Conservation (phyloP, 2,113 vertebrate species). For the Paedocypris sp. region DNA sequence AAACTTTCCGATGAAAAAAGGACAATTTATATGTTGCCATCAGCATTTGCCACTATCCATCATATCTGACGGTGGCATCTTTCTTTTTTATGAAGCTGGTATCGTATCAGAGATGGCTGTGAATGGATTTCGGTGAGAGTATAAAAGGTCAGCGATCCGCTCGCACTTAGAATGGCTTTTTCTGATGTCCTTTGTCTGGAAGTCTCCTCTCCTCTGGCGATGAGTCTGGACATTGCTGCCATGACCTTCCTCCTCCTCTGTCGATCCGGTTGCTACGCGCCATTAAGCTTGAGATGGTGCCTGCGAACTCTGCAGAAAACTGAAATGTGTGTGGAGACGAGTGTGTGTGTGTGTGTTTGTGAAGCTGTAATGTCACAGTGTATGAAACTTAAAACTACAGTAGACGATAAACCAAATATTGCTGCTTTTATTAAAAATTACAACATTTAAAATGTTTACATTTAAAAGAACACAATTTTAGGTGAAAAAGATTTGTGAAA, state of each 20-base stretch:
- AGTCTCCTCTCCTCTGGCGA: conserved; percentile 2
- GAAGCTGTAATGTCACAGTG: too few relatives aligned
- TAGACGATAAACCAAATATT: too few relatives aligned
- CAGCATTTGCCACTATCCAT: not conserved
- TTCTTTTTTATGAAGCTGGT: not conserved
- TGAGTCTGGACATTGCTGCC: not conserved
- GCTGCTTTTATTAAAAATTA: too few relatives aligned
- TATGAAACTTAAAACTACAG: too few relatives aligned
- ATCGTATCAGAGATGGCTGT: not conserved
- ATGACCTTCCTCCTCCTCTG: conserved; percentile 4
- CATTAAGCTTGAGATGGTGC: not conserved
- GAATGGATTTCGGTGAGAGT: not conserved
- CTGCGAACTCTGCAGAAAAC: conserved; percentile 3
- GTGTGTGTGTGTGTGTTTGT: not conserved
- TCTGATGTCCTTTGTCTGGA: conserved; percentile 3
- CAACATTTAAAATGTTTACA: not conserved
- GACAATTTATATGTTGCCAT: not conserved
- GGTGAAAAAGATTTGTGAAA: too few relatives aligned
- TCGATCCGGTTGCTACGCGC: not conserved
- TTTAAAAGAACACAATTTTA: not conserved
- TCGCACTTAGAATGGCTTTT: not conserved
- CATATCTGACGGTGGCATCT: not conserved
- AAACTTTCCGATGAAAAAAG: not conserved
- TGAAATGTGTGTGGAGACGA: not conserved
- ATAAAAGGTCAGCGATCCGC: not conserved